Evolutionary conservation across 2,797 vertebrate genomes (phyloP).

Genomic region (Columba guinea): DNA sequence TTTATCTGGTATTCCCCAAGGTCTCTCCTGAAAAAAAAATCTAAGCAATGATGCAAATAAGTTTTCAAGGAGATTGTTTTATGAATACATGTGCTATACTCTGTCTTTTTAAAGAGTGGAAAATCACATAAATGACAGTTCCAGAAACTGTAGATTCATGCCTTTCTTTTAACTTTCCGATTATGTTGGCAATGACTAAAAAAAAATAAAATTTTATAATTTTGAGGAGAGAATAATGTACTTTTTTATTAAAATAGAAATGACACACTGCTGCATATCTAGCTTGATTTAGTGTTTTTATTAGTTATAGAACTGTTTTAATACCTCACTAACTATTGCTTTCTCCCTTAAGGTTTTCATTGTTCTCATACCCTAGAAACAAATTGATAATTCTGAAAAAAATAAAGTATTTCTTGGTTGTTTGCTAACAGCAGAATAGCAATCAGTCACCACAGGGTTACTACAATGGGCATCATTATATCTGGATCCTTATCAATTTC

Average conservation of each 20-base stretch:
- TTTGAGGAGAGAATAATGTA: constrained; percentile 86
- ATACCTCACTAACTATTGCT: constrained; percentile 94
- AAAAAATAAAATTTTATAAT: constrained; percentile 87
- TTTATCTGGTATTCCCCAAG: constrained; percentile 72
- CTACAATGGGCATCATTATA: constrained; percentile 86
- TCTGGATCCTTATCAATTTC: constrained; percentile 90
- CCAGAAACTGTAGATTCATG: constrained; percentile 83
- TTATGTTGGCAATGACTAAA: constrained; percentile 82
- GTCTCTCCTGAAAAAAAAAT: constrained; percentile 43
- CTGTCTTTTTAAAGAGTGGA: constrained; percentile 75
- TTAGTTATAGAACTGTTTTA: constrained; percentile 97
- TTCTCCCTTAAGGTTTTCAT: constrained; percentile 89
- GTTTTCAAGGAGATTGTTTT: constrained; percentile 75
- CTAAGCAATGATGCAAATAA: constrained; percentile 68
- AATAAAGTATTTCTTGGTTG: constrained; percentile 93
- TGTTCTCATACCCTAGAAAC: constrained; percentile 90
- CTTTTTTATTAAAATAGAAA: constrained; percentile 89
- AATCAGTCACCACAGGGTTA: constrained; percentile 92
- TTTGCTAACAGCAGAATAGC: constrained; percentile 90
- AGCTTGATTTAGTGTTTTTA: constrained; percentile 96
- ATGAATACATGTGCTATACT: constrained; percentile 68
- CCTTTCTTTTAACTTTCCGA: constrained; percentile 82
- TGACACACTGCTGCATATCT: constrained; percentile 89
- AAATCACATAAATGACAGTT: constrained; percentile 80
- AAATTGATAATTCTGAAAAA: constrained; percentile 97